A percentile compares a stretch with the other conserved stretches of the same genome.
These are phyloP conservation scores for Trinorchestia longiramus DNA, from an alignment of 1,140 invertebrate genomes.

Conservation along the genomic window DNA sequence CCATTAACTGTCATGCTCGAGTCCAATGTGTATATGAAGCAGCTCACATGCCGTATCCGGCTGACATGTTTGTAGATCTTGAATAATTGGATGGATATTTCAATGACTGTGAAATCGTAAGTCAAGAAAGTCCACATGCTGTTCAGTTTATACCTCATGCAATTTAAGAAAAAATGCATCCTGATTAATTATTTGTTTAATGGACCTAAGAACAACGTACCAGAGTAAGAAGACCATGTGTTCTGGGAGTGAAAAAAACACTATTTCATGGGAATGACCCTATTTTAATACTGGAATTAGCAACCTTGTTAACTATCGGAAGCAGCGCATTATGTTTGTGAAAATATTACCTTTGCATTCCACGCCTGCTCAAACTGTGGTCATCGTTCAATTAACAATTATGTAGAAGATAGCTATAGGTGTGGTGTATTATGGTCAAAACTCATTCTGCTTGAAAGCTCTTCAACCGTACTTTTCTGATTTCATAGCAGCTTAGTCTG, in stretches of 20 bases:
- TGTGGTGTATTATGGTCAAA: background rate
- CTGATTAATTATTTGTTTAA: too few species aligned
- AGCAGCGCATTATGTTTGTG: background rate
- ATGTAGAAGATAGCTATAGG: background rate
- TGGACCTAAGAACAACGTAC: too few species aligned
- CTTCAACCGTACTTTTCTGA: background rate
- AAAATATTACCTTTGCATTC: background rate
- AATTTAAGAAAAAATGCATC: background rate
- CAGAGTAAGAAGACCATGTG: too few species aligned
- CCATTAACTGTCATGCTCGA: background rate
- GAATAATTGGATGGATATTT: background rate
- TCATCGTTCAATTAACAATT: background rate
- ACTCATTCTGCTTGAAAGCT: background rate
- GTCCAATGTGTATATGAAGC: background rate
- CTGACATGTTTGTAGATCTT: background rate
- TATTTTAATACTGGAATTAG: background rate
- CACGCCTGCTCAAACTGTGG: background rate
- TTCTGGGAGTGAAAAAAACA: too few species aligned
- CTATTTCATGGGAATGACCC: too few species aligned
- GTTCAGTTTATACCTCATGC: background rate
- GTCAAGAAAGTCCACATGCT: background rate
- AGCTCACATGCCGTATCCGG: background rate
- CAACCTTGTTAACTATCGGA: background rate
- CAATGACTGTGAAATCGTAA: background rate
- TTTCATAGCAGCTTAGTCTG: background rate